A percentile compares a stretch with the other conserved stretches of the same genome.
phyloP scores from a whole-genome alignment of 1,140 invertebrate species.

The Diplogasteroides magnus region DNA sequence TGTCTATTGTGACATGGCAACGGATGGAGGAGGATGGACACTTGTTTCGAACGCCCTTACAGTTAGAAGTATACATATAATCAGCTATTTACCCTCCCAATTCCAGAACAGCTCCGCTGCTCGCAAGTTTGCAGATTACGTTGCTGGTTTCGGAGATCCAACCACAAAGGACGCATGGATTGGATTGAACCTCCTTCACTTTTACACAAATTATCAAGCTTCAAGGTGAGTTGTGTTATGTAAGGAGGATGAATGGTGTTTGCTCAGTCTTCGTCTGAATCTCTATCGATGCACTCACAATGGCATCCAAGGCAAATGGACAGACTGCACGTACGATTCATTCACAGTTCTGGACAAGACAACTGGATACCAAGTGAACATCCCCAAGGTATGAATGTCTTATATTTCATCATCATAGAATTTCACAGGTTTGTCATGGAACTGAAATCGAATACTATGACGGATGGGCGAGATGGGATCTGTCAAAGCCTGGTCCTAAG shows the following conservation, averaged over 20 bases:
- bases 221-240: conserved; percentile 12
- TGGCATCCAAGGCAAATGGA: conserved; percentile 16
- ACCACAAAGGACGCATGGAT: conserved; percentile 15
- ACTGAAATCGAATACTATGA: conserved; percentile 22
- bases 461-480: conserved; percentile 34
- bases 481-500: conserved; percentile 21
- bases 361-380: conserved; percentile 21
- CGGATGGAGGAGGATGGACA: conserved; percentile 54
- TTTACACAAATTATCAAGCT: conserved; percentile 16
- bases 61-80: background rate
- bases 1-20: conserved; percentile 49
- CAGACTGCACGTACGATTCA: conserved; percentile 29
- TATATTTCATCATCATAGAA: background rate
- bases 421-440: conserved; percentile 16
- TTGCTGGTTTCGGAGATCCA: conserved; percentile 25
- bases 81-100: background rate
- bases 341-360: conserved; percentile 21
- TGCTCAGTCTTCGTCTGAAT: conserved; percentile 23
- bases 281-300: conserved; percentile 21
- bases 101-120: background rate
- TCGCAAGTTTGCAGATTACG: conserved; percentile 7
- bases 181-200: conserved; percentile 26
- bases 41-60: conserved; percentile 35
- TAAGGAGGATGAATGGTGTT: background rate
- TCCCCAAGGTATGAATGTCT: conserved; percentile 3